Conservation (phyloP, 1,140 invertebrate species). For the Steinernema khuongi region DNA sequence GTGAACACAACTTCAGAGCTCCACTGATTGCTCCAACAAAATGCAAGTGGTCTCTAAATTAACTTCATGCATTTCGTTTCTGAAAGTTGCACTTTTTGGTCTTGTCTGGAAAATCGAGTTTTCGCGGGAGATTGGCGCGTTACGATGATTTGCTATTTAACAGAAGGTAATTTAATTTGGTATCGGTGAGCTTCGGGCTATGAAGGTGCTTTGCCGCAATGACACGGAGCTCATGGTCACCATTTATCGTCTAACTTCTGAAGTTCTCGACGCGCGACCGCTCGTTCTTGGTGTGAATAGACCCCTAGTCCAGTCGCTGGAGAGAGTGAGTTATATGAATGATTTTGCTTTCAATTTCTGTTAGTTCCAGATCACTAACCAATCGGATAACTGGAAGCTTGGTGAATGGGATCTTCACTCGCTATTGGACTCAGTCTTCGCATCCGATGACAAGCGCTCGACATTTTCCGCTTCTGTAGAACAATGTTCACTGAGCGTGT, state of each 20-base stretch:
- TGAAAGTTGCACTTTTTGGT: too few relatives aligned
- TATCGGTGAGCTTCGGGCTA: too few relatives aligned
- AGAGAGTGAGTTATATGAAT: background rate
- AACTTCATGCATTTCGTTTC: too few relatives aligned
- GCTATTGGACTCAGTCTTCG: background rate
- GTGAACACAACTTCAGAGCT: too few relatives aligned
- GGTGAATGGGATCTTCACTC: constrained; percentile 6
- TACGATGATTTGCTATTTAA: too few relatives aligned
- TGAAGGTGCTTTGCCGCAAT: background rate
- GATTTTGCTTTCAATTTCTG: background rate
- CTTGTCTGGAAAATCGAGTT: too few relatives aligned
- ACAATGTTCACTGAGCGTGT: background rate
- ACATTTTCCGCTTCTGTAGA: background rate
- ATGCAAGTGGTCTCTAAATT: too few relatives aligned
- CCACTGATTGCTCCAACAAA: too few relatives aligned
- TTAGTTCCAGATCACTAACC: background rate
- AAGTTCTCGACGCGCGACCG: background rate
- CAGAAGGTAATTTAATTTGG: too few relatives aligned
- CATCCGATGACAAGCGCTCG: background rate
- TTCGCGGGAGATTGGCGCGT: too few relatives aligned
- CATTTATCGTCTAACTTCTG: background rate
- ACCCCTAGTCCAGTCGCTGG: background rate
- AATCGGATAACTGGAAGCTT: background rate
- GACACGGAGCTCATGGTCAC: background rate
- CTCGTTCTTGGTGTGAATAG: background rate